Base-by-base conservation (phyloP, 1,140 invertebrate species). In the Cydia amplana region DNA sequence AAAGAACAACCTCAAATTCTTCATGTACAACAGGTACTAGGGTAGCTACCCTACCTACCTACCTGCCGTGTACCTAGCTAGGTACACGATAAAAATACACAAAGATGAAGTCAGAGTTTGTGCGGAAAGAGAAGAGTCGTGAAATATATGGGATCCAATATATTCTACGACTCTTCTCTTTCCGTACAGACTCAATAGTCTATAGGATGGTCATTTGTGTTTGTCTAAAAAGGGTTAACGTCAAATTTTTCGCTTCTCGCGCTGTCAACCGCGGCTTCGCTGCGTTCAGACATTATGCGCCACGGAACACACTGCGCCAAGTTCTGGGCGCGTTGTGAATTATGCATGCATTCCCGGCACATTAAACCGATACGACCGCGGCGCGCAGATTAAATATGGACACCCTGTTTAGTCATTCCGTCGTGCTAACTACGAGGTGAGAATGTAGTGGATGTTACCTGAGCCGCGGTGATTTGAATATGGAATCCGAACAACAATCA, bases 371-470 rank as follows among this genome's bases (percentile, higher is more conserved):
- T 84, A 85, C 80, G 75, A 76, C 78, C 81, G 80, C 82, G 74
- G 75, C 75, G 76, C 75, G 77, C 76, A 67, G 82, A 84, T 87
- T 85, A 85, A 87, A 86, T 86, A 87, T 88, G 87, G 81, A 87
- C 85, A 83, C 78, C 81, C 81, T 87, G 83, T 83, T 88, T 87
- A 87, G 82, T 82, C 78, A 86, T 85, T 86, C 86, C 78, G 78
- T 80, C 63, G 75, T 79, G 70, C 82, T 85, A 81, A 86, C 84
- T 83, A 82, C 73, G 64, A 85, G 82, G 84, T 85, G 86, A 82
- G 83, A 85, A 84, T 82, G 76, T 78, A 83, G 46, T 32, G 63
- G 74, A 36, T 65, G 20, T 77, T 73, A 75, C 77, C 60, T 67
- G 77, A 77, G 77, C 32, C 65, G 65, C 65, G 12, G 36, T 70